A percentile compares a stretch with the other conserved stretches of the same genome.
These are phyloP conservation scores for Ispidina lecontei DNA, from an alignment of 2,797 vertebrate species.

Conservation along the genomic window DNA sequence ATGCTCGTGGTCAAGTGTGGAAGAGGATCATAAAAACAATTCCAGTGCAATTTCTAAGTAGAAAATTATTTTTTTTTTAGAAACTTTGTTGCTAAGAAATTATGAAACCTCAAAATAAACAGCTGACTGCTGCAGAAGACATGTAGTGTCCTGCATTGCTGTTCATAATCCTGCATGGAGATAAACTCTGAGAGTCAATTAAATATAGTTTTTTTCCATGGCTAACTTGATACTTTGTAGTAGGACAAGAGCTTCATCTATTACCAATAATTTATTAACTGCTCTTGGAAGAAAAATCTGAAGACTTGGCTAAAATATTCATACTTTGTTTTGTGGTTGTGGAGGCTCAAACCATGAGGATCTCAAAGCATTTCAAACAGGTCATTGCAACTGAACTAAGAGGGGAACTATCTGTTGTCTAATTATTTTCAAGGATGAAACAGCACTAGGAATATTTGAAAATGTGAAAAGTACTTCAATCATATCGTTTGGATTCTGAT, in stretches of 20 bases:
- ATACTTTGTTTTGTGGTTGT: constrained; percentile 5
- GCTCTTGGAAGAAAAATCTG: not conserved
- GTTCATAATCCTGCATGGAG: not conserved
- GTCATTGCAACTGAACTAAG: not conserved
- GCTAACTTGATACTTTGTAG: not conserved
- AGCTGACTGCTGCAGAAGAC: not conserved
- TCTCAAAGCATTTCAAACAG: not conserved
- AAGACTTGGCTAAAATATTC: not conserved
- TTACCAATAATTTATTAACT: not conserved
- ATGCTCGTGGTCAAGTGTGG: not conserved
- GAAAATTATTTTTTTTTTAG: too few species aligned
- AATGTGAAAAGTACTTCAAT: not conserved
- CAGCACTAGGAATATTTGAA: not conserved
- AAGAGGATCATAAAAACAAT: not conserved
- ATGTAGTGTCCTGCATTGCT: not conserved
- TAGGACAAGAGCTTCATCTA: not conserved
- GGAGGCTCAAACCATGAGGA: not conserved
- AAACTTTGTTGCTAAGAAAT: constrained; percentile 66
- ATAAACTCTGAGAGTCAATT: not conserved
- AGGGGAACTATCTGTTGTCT: not conserved
- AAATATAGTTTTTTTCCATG: constrained; percentile 29
- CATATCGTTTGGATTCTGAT: not conserved
- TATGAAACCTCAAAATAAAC: constrained; percentile 39
- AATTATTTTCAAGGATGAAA: not conserved
- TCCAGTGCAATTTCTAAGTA: not conserved